phyloP scores from a whole-genome alignment of 2,113 vertebrate genomes.

The Chaetura pelagica region DNA sequence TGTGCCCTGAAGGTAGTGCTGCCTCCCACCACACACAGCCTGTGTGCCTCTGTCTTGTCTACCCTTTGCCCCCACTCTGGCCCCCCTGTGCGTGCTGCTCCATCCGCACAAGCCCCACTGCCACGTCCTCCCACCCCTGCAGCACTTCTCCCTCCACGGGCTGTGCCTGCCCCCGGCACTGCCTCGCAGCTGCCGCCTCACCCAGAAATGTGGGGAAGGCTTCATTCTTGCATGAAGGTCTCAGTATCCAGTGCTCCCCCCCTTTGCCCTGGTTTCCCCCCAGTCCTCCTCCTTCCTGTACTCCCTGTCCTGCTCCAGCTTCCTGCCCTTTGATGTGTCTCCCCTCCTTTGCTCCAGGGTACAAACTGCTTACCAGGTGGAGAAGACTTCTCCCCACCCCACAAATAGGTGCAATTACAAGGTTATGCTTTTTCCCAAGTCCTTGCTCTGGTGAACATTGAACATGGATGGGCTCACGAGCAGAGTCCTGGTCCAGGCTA shows the following conservation, averaged over 20 bases:
- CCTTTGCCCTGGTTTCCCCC: neutral
- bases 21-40: fast-evolving
- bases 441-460: neutral
- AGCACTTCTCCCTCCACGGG: fast-evolving
- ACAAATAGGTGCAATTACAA: constrained; percentile 3
- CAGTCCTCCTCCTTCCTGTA: neutral
- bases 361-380: neutral
- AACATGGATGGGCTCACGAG: fast-evolving
- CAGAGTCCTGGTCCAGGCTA: neutral
- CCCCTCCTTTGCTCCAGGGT: constrained; percentile 20
- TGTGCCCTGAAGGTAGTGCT: fast-evolving
- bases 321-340: constrained; percentile 47
- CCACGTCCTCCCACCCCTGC: neutral
- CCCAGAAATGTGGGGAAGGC: neutral
- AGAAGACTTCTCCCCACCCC: neutral
- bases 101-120: fast-evolving
- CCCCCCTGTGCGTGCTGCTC: fast-evolving
- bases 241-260: neutral
- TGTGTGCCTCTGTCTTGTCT: fast-evolving
- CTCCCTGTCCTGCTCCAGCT: neutral
- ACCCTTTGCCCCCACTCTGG: neutral
- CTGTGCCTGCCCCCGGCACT: neutral
- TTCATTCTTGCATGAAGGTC: neutral
- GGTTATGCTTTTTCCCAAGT: neutral
- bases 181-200: neutral